Conservation (phyloP, 2,888 invertebrate species). For the Trimorus sp. region DNA sequence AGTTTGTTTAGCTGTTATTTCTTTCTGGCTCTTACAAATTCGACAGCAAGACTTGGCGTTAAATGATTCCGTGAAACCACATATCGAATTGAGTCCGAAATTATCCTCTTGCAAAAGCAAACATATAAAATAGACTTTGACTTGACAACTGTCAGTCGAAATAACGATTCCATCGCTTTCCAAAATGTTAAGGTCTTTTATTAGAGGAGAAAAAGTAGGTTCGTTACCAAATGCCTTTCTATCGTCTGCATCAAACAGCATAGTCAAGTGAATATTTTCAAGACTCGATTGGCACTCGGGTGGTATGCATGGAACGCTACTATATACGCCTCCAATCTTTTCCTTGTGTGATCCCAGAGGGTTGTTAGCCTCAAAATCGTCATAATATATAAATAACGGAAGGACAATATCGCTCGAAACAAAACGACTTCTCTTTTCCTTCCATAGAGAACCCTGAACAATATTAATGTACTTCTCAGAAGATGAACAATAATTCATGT, state of each 20-base stretch:
- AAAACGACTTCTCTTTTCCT: no score
- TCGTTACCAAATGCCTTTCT: constrained; percentile 21
- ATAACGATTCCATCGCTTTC: constrained; percentile 24
- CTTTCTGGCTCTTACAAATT: constrained; percentile 6
- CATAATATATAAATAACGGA: neutral
- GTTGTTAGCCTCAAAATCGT: constrained; percentile 33
- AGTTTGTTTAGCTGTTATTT: constrained; percentile 11
- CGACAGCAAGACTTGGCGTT: constrained; percentile 38
- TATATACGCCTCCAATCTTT: constrained; percentile 25
- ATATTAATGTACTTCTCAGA: no score
- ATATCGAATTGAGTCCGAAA: constrained; percentile 57
- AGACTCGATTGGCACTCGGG: constrained; percentile 27
- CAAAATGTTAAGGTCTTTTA: constrained; percentile 5
- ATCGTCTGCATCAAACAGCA: constrained; percentile 13
- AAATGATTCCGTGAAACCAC: constrained; percentile 59
- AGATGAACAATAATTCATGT: no score
- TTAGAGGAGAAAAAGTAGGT: constrained; percentile 20
- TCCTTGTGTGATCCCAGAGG: constrained; percentile 17
- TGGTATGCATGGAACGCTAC: constrained; percentile 5
- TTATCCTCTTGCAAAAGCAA: constrained; percentile 61
- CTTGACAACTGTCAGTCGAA: neutral
- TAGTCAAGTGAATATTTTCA: constrained; percentile 15
- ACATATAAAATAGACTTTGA: constrained; percentile 22
- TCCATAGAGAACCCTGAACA: no score
- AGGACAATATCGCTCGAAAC: no score